Base-by-base conservation (phyloP, 2,888 invertebrate species). In the Lycia hirtaria region DNA sequence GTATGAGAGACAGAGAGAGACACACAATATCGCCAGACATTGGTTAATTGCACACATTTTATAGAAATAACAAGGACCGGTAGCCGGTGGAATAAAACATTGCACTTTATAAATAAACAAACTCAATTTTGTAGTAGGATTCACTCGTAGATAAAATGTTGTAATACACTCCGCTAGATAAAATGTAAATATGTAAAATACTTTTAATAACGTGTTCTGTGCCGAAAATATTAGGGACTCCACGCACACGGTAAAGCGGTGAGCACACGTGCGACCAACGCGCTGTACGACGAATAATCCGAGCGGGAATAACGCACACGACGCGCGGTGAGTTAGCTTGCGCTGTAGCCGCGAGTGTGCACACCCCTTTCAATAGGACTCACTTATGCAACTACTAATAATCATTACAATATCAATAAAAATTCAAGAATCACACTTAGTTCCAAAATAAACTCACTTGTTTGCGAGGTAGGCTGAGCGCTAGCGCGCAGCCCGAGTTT, bases 381-480 rank as follows among this genome's bases (percentile, higher is more conserved):
- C 88, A 89, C 91, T 89, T 89, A 91, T 81, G 88, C 88, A 84
- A 87, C 91, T 91, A 92, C 91, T 88, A 89, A 90, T 88, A 89
- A 89, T 90, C 87, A 87, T 91, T 92, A 92, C 88, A 89, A 92
- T 92, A 92, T 90, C 87, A 92, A 92, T 92, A 91, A 92, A 92
- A 92, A 92, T 92, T 91, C 94, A 94, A 94, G 94, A 94, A 94
- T 94, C 94, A 94, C 94, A 94, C 94, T 94, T 94, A 94, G 93
- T 94, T 93, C 94, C 94, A 94, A 94, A 94, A 94, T 93, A 94
- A 94, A 94, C 94, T 94, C 94, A 94, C 94, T 94, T 94, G 93
- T 93, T 91, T 94, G 94, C 94, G 94, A 94, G 94, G 94, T 93
- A 94, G 94, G 94, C 92, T 92, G 92, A 80, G 91, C 89, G 90